These are phyloP conservation scores for Plumapathes pennacea DNA, from an alignment of 92 coral and sea anemone genomes.

Conservation along the genomic window DNA sequence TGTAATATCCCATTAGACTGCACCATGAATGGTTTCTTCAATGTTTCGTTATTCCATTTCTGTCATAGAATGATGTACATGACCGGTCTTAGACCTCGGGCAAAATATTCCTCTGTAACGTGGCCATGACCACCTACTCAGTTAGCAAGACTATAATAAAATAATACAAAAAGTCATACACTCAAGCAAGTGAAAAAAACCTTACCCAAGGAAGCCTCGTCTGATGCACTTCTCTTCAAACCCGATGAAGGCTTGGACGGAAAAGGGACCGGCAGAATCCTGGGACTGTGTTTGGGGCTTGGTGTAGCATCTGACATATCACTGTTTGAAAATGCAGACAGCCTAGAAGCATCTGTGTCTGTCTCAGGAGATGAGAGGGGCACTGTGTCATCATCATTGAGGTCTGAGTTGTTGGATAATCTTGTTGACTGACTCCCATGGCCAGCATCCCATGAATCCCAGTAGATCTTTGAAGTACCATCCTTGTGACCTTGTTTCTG, in stretches of 20 bases:
- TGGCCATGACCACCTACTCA: too few species aligned
- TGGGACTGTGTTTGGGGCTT: slow-evolving; percentile 55
- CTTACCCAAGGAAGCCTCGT: slow-evolving; percentile 84
- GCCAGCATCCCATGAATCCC: slow-evolving; percentile 87
- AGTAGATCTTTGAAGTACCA: slow-evolving; percentile 78
- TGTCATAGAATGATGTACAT: too few species aligned
- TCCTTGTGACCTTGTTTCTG: slow-evolving; percentile 93
- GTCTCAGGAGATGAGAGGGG: slow-evolving; percentile 81
- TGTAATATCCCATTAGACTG: too few species aligned
- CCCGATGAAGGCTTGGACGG: slow-evolving; percentile 29
- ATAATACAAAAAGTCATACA: not conserved
- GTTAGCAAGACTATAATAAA: too few species aligned
- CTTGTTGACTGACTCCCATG: slow-evolving; percentile 68
- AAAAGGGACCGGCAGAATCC: slow-evolving; percentile 35
- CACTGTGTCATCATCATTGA: slow-evolving; percentile 68
- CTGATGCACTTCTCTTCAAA: slow-evolving; percentile 82
- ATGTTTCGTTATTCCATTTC: too few species aligned
- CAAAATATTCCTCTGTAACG: not conserved
- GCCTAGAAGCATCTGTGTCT: slow-evolving; percentile 69
- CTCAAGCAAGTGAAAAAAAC: not conserved
- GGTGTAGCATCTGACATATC: slow-evolving; percentile 64
- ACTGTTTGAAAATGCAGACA: slow-evolving; percentile 60
- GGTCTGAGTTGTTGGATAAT: slow-evolving; percentile 82
- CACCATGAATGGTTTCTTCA: too few species aligned
- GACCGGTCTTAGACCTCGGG: not conserved